Evolutionary conservation across 2,113 vertebrate genomes (phyloP), one percentile per base, ranked within the genome.

Genomic region (Dipodomys spectabilis): DNA sequence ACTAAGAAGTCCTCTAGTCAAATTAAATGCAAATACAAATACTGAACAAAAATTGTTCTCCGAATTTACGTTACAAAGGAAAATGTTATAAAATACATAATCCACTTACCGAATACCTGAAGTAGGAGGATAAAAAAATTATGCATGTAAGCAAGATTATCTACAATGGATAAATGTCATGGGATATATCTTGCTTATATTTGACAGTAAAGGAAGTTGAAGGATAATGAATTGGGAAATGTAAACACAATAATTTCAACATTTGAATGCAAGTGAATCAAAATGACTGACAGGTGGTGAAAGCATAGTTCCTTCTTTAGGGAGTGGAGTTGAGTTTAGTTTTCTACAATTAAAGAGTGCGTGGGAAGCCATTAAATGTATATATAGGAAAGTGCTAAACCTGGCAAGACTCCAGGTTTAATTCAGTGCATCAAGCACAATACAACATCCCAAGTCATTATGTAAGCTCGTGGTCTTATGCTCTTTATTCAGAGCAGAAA

Each of bases 141-240:
- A 12, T 57, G 15, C 18, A 57, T 57, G 15, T 57, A 57, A 57
- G 53, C 4, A 57, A 85, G 7, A 20, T 16, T 27, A 72, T 1
- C 39, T 22, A 82, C 8, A 15, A 1, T 19, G 28, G 53, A 18
- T 6, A 20, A 62, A 82, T 12, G 4, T 7, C 27, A 82, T 15
- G 5, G 2, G 22, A 7, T 7, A 2, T 67, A 20, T 7, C 35
- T 15, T 67, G 1, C 23, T 73, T 25, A 13, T 1, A 3, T 1
- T 16, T 19, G 9, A 13, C 3, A 15, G 2, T 13, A 39, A 3
- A 85, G 16, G 8, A 72, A 77, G 22, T 39, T 19, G 10, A 49
- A 10, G 4, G 10, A 78, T 7, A 71, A 5, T 7, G 28, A 69
- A 53, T 13, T 72, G 11, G 77, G 72, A 80, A 44, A 4, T 1